Base-by-base conservation (phyloP, 2,888 invertebrate species). In the Acheta domesticus region DNA sequence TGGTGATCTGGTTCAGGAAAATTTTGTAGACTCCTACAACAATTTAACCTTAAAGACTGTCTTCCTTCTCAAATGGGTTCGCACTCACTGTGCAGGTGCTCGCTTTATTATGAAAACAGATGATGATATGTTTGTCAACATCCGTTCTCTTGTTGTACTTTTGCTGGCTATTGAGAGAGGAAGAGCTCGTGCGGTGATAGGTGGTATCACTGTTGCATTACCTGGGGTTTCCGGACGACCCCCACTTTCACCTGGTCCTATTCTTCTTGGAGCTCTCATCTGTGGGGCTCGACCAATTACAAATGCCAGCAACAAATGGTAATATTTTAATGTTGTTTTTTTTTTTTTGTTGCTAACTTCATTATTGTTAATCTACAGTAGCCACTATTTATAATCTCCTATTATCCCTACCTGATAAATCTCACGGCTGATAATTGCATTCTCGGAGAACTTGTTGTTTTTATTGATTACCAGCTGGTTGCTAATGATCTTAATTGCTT, bases 31-130 rank as follows among this genome's bases (percentile, higher is more conserved):
- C 86, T 92, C 94, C 0, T 96, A 96, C 85, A 94, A 95, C 86
- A 96, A 96, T 89, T 88, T 96, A 82, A 96, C 96, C 0, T 85
- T 96, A 48, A 96, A 96, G 85, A 93, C 95, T 76, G 91, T 95
- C 16, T 92, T 94, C 91, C 91, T 96, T 89, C 86, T 96, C 80
- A 96, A 96, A 85, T 93, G 95, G 92, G 92, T 93, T 36, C 91
- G 90, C 11, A 90, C 89, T 74, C 91, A 92, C 83, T 96, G 96
- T 82, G 84, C 84, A 36, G 83, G 85, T 62, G 91, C 91, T 0
- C 90, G 91, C 76, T 96, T 92, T 87, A 89, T 96, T 36, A 89
- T 96, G 86, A 96, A 96, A 88, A 93, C 94, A 8, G 96, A 96
- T 83, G 96, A 96, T 83, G 96, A 96, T 84, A 94, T 94, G 88